A percentile compares a stretch with the other conserved stretches of the same genome.
Conservation (phyloP, 2,113 vertebrate species). For the Gallinago jamesoni region DNA sequence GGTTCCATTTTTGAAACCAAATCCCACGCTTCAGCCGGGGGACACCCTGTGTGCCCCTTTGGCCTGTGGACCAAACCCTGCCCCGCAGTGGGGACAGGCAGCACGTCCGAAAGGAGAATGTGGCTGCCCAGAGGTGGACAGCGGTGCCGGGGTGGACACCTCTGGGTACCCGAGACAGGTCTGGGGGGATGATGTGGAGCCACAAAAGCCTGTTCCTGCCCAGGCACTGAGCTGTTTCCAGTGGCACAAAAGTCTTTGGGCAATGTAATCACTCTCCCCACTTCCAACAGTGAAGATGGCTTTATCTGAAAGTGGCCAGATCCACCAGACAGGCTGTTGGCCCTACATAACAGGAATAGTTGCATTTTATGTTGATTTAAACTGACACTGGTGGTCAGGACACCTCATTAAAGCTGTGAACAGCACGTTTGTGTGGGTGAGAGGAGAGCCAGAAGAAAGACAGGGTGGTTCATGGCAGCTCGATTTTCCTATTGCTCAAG, state of each 20-base stretch:
- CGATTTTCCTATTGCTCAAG: neutral
- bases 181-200: fast-evolving
- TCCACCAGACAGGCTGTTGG: neutral
- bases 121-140: neutral
- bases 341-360: neutral
- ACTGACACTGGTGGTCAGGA: neutral
- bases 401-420: neutral
- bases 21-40: neutral
- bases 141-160: fast-evolving
- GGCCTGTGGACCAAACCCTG: neutral
- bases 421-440: neutral
- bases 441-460: neutral
- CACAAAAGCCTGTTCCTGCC: fast-evolving
- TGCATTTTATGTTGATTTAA: neutral
- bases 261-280: neutral
- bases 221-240: fast-evolving
- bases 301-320: neutral
- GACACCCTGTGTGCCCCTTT: neutral
- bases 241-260: fast-evolving
- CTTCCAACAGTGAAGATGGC: neutral
- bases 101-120: fast-evolving
- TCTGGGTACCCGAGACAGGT: neutral
- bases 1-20: neutral
- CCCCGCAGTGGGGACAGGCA: fast-evolving
- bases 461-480: neutral